Evolutionary conservation across 2,888 invertebrate genomes (phyloP), one percentile per base, ranked within the genome.

Genomic region (Ectemnius cavifrons): DNA sequence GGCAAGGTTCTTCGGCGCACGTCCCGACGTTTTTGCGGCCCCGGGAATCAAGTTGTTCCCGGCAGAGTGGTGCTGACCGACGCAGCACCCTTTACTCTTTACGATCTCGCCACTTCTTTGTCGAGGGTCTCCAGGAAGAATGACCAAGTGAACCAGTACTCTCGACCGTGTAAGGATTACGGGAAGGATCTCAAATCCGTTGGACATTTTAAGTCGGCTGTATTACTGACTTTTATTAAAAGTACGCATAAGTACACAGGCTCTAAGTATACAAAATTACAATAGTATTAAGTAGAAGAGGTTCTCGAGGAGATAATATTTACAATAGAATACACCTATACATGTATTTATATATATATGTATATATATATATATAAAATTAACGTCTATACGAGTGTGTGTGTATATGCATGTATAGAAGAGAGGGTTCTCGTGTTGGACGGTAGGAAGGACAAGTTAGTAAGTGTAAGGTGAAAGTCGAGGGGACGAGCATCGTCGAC

Each of bases 201-300:
- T 23, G 13, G 23, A 20, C 14, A 61, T n/a, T 16, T 23, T 18
- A 20, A 14, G 0, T 45, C n/a, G 18, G n/a, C 63, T 67, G 68
- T 84, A 84, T 84, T 85, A 84, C 74, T 83, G 59, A 79, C 16
- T 85, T 83, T 85, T 87, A 87, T 85, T 87, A 85, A 84, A 85
- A 86, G 82, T 87, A 86, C 84, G 76, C 77, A 67, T 67, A 87
- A 88, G 86, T 88, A 86, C 83, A 86, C 84, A 86, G 85, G 83
- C 83, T 81, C 87, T 88, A 87, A 86, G 85, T 85, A 86, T 89
- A 89, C 86, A 89, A 89, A 89, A 88, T 86, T 89, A 88, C 85
- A 84, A 85, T 89, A 88, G 74, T 79, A 85, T 88, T 87, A 86
- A 80, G 79, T 83, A 87, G 77, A 85, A 88, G 87, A 89, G 86